Conservation (phyloP, 2,113 vertebrate species). For the Malurus cyaneus region DNA sequence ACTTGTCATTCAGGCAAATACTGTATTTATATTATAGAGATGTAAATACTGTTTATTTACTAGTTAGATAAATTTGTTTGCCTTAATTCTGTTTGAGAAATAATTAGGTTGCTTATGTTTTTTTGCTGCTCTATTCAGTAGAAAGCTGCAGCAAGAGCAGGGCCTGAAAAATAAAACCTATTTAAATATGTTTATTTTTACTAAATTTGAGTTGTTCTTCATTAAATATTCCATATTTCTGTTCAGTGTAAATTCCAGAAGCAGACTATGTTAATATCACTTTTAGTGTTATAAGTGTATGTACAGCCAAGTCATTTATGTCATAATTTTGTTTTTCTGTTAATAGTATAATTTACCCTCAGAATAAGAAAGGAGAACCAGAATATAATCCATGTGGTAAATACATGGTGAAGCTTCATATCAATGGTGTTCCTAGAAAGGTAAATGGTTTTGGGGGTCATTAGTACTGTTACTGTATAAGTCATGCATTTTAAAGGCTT, state of each 20-base stretch:
- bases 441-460: constrained; percentile 55
- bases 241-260: neutral
- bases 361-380: constrained; percentile 94
- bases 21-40: neutral
- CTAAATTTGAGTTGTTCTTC: neutral
- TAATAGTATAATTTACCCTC: constrained; percentile 94
- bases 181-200: neutral
- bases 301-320: neutral
- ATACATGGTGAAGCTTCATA: constrained; percentile 98
- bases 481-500: neutral
- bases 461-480: neutral
- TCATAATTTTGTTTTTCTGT: neutral
- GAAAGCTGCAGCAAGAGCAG: neutral
- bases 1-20: neutral
- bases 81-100: neutral
- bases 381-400: constrained; percentile 99
- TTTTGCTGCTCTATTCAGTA: neutral
- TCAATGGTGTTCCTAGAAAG: constrained; percentile 98
- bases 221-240: neutral
- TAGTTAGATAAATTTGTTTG: neutral
- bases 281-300: neutral
- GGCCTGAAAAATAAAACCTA: neutral
- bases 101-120: neutral
- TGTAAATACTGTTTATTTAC: neutral
- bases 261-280: neutral